phyloP scores from a whole-genome alignment of 1,140 invertebrate species.

The Atta colombica region DNA sequence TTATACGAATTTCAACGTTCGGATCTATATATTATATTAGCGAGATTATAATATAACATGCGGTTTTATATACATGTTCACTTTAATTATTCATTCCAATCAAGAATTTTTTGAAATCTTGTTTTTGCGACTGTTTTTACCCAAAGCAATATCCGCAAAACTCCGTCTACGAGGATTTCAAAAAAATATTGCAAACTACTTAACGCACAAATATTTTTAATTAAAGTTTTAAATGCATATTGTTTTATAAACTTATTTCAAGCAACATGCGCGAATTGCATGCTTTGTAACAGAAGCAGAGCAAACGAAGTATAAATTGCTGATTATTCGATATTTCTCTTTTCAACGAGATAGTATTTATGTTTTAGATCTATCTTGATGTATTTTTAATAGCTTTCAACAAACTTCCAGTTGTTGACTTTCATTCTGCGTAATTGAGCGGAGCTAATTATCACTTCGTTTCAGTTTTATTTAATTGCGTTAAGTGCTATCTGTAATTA shows the following conservation, averaged over 20 bases:
- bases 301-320: background rate
- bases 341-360: background rate
- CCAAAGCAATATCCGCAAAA: background rate
- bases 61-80: background rate
- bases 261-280: background rate
- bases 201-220: background rate
- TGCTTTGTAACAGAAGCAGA: background rate
- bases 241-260: background rate
- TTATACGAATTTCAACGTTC: conserved; percentile 17
- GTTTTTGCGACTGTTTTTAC: background rate
- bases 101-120: background rate
- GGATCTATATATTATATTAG: conserved; percentile 11
- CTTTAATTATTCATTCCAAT: conserved; percentile 10
- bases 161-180: background rate
- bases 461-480: conserved; percentile 36
- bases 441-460: background rate
- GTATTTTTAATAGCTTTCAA: conserved; percentile 41
- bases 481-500: conserved; percentile 42
- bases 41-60: background rate
- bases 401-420: conserved; percentile 10
- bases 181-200: background rate
- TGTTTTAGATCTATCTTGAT: background rate
- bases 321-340: conserved; percentile 9
- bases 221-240: background rate
- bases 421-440: conserved; percentile 5